These are phyloP conservation scores for Ictalurus furcatus DNA, from an alignment of 2,113 vertebrate species.

Conservation along the genomic window DNA sequence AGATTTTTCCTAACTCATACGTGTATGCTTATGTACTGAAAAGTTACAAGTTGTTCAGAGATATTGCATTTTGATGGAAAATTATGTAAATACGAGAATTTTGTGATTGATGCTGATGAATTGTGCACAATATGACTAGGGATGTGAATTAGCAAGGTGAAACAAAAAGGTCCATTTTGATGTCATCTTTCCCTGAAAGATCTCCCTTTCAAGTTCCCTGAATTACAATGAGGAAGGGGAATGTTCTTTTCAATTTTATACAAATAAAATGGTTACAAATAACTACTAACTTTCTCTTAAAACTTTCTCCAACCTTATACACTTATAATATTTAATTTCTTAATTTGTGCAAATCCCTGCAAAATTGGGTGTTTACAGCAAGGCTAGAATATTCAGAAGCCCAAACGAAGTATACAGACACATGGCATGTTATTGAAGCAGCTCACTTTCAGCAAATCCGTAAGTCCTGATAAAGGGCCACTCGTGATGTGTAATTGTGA, in stretches of 20 bases:
- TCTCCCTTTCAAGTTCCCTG: too few relatives aligned
- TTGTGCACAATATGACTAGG: background rate
- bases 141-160: background rate
- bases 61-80: background rate
- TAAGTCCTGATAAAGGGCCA: background rate
- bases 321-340: background rate
- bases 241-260: background rate
- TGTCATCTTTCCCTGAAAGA: too few relatives aligned
- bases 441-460: background rate
- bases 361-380: background rate
- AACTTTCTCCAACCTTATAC: background rate
- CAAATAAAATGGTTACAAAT: background rate
- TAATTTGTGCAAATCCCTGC: background rate
- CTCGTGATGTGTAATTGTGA: constrained; percentile 1
- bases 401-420: background rate
- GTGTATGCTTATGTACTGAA: background rate
- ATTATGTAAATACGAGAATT: constrained; percentile 12
- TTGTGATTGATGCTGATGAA: background rate
- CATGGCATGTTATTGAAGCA: background rate
- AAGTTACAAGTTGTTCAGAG: background rate
- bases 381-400: background rate
- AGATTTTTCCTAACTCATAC: background rate
- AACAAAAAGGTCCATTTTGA: background rate
- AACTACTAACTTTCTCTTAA: background rate
- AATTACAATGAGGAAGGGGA: background rate